phyloP scores from a whole-genome alignment of 2,797 vertebrate genomes.

The Mormyrus hasselquistii region DNA sequence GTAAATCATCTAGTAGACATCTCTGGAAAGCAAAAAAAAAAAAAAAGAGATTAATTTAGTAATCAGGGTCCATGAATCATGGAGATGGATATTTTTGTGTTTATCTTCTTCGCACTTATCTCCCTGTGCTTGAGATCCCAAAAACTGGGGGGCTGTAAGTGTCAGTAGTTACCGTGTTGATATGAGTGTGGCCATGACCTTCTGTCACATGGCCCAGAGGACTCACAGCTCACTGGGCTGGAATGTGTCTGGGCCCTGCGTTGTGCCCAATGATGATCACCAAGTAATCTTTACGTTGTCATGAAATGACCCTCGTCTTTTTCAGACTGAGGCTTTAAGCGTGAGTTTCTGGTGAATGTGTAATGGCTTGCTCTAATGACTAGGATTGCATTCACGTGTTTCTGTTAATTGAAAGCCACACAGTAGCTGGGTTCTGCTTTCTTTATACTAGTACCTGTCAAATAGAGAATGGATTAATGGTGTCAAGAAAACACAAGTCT shows the following conservation, averaged over 20 bases:
- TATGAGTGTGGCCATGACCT: slow-evolving; percentile 35
- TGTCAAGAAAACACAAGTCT: background rate
- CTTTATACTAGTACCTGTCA: background rate
- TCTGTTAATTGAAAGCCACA: background rate
- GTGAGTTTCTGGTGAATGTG: background rate
- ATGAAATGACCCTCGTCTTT: slow-evolving; percentile 44
- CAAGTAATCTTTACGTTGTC: slow-evolving; percentile 31
- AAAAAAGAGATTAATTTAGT: slow-evolving; percentile 1
- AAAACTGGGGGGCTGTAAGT: slow-evolving; percentile 17
- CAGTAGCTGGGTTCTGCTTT: background rate
- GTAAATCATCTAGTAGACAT: background rate
- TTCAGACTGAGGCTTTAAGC: background rate
- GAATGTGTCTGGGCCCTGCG: slow-evolving; percentile 31
- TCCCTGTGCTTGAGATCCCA: slow-evolving; percentile 1
- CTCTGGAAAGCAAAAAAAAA: background rate
- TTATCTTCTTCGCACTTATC: slow-evolving; percentile 13
- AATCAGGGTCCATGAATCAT: slow-evolving; percentile 21
- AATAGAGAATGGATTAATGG: background rate
- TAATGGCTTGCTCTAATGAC: background rate
- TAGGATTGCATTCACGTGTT: background rate
- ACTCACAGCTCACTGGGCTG: slow-evolving; percentile 23
- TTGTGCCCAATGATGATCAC: slow-evolving; percentile 6
- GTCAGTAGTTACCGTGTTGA: slow-evolving; percentile 29
- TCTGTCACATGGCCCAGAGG: slow-evolving; percentile 37
- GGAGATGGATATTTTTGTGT: slow-evolving; percentile 28